A percentile compares a stretch with the other conserved stretches of the same genome.
Evolutionary conservation across 1,140 invertebrate species (phyloP).

Genomic region (Lithobius niger): DNA sequence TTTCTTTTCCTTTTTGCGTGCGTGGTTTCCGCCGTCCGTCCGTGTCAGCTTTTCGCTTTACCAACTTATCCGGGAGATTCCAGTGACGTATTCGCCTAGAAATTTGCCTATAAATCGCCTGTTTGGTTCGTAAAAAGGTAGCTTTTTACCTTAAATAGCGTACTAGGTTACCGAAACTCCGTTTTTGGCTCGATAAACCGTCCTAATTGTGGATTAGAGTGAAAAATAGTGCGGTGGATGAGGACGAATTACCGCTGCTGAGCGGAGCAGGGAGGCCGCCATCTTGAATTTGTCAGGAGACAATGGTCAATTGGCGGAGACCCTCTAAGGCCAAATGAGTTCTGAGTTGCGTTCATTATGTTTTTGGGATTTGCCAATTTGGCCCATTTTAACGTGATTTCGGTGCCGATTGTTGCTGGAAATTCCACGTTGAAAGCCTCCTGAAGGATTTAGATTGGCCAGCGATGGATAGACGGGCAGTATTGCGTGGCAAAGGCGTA

Average conservation of each 20-base stretch:
- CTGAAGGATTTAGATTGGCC: no score
- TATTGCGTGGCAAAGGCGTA: neutral
- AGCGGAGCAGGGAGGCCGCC: neutral
- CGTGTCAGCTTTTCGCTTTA: no score
- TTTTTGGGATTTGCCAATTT: conserved; percentile 1
- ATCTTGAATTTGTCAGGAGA: neutral
- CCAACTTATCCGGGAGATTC: no score
- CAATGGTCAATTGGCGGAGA: conserved; percentile 1
- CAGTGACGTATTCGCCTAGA: no score
- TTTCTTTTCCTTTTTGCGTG: no score
- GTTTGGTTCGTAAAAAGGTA: no score
- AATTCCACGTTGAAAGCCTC: neutral
- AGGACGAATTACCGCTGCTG: neutral
- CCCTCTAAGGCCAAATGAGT: neutral
- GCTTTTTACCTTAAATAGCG: no score
- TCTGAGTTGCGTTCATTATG: neutral
- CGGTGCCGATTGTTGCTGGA: neutral
- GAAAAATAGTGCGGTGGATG: neutral
- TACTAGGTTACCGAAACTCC: no score
- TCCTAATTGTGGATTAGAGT: neutral
- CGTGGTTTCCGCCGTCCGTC: no score
- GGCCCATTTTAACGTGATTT: neutral
- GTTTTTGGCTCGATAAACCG: no score
- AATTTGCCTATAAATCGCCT: no score
- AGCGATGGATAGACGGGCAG: neutral